These are phyloP conservation scores for Micromesistius poutassou DNA, from an alignment of 2,797 vertebrate species.

Conservation along the genomic window DNA sequence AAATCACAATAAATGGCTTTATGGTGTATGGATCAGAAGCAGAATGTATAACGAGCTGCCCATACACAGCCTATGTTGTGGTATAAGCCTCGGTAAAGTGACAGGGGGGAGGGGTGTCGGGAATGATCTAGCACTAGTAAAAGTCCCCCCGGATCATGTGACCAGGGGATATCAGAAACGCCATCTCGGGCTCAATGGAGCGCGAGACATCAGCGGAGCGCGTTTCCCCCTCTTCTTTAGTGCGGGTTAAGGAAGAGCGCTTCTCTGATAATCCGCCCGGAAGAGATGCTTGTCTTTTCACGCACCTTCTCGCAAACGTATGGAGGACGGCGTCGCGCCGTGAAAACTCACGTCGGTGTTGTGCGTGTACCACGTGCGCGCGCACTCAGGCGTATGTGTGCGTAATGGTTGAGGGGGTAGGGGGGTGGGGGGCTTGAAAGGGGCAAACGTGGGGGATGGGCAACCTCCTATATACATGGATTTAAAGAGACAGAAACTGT, in stretches of 20 bases:
- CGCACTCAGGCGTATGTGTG: slow-evolving; percentile 35
- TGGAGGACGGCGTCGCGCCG: slow-evolving; percentile 37
- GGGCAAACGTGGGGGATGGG: slow-evolving; percentile 72
- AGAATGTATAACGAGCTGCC: slow-evolving; percentile 53
- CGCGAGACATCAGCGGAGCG: slow-evolving; percentile 34
- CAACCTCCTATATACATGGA: slow-evolving; percentile 64
- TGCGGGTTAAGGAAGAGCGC: not conserved
- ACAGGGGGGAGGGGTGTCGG: slow-evolving; percentile 39
- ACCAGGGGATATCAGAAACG: slow-evolving; percentile 68
- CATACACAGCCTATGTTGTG: slow-evolving; percentile 58
- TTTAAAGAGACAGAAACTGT: slow-evolving; percentile 75
- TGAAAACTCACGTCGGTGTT: slow-evolving; percentile 16
- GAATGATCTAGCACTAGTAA: slow-evolving; percentile 59
- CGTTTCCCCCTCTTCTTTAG: slow-evolving; percentile 14
- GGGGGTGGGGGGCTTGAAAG: slow-evolving; percentile 39
- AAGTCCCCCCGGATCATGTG: slow-evolving; percentile 69
- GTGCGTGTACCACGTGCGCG: slow-evolving; percentile 10
- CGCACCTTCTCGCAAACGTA: slow-evolving; percentile 14
- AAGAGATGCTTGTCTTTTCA: no score
- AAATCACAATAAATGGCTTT: slow-evolving; percentile 14
- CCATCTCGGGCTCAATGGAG: slow-evolving; percentile 60
- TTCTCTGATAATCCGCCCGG: no score
- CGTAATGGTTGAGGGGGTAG: slow-evolving; percentile 41
- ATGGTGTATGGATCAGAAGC: slow-evolving; percentile 55
- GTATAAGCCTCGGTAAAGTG: slow-evolving; percentile 50